Evolutionary conservation across 2,797 vertebrate genomes (phyloP).

Genomic region (Luscinia megarhynchos): DNA sequence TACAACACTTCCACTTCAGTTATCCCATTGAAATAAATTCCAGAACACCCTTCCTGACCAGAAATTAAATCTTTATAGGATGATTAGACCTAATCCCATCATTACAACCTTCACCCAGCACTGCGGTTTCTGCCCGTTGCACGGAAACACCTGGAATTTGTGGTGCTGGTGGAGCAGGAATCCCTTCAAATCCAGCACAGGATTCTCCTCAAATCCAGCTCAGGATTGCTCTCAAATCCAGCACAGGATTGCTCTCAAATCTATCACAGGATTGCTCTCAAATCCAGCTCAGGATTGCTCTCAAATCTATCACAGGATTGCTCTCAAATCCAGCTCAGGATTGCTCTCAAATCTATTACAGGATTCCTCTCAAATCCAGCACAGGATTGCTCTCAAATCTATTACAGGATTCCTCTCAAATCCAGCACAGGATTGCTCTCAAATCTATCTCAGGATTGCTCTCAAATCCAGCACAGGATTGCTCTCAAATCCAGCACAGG

Average conservation of each 20-base stretch:
- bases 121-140: accelerated
- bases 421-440: neutral
- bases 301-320: neutral
- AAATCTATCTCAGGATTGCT: neutral
- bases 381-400: neutral
- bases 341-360: neutral
- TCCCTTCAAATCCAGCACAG: neutral
- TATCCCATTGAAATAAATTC: neutral
- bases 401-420: accelerated
- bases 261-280: accelerated
- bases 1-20: neutral
- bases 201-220: neutral
- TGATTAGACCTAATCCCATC: neutral
- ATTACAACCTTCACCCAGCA: neutral
- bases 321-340: neutral
- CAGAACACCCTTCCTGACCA: neutral
- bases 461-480: neutral
- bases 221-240: neutral
- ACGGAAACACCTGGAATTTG: accelerated
- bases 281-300: neutral
- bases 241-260: accelerated
- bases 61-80: neutral
- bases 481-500: accelerated
- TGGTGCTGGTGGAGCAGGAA: neutral
- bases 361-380: neutral